Evolutionary conservation across 2,797 vertebrate genomes (phyloP).

Genomic region (Hybognathus amarus): DNA sequence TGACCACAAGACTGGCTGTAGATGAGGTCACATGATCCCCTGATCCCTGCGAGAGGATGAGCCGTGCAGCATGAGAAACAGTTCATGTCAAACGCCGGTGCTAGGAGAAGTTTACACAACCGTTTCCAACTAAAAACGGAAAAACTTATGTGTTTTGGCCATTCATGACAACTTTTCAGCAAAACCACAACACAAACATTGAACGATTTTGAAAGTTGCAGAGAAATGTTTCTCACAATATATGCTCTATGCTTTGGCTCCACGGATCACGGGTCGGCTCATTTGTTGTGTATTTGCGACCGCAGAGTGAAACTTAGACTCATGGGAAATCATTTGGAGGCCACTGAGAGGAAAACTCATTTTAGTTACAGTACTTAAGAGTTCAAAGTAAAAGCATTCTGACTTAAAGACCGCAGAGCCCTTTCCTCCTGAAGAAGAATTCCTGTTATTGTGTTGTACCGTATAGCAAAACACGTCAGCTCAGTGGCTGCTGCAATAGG

Average conservation of each 20-base stretch:
- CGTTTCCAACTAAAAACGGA: background rate
- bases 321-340: conserved; percentile 38
- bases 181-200: background rate
- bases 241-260: background rate
- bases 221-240: background rate
- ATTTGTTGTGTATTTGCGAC: conserved; percentile 33
- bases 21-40: background rate
- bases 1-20: background rate
- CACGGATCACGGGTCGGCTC: conserved; percentile 18
- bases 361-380: conserved; percentile 22
- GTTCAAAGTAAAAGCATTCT: conserved; percentile 12
- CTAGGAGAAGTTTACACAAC: background rate
- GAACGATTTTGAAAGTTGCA: background rate
- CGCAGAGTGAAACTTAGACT: conserved; percentile 14
- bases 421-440: conserved; percentile 26
- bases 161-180: background rate
- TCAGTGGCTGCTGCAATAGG: conserved; percentile 29
- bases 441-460: conserved; percentile 33
- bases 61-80: background rate
- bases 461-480: conserved; percentile 20
- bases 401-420: conserved; percentile 21
- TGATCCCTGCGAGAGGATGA: background rate
- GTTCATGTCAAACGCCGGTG: background rate
- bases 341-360: conserved; percentile 35
- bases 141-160: background rate